Base-by-base conservation (phyloP, 2,888 invertebrate genomes). In the Drosophila colorata region DNA sequence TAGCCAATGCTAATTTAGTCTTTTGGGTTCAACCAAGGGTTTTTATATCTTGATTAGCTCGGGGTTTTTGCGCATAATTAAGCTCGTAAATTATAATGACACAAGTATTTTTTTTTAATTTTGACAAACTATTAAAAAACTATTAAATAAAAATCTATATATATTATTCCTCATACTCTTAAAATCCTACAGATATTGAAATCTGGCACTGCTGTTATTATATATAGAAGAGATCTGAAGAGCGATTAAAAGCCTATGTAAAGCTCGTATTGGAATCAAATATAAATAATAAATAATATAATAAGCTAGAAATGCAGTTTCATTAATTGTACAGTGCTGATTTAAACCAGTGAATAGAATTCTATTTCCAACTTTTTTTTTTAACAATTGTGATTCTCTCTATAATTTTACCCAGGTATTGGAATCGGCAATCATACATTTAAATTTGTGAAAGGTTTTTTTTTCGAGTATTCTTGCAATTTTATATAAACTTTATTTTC, bases 1-100 rank as follows among this genome's bases (percentile, higher is more conserved):
- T 64, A 57, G 44, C 68, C 60, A 58, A 76, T 64, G 59, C 23
- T 53, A 20, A 37, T 68, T 65, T 58, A n/a, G 25, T 51, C 51
- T 74, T 57, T 60, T 51, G 48, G 47, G 13, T 9, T 33, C 37
- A 16, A 14, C 11, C 11, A 51, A 43, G 41, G 33, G 33, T 53
- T 59, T 51, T 11, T 37, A 11, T 14, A 46, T 46, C 37, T 57
- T 57, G 44, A 57, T 57, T 31, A 1, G 4, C 18, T 5, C 14
- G 3, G 25, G 1, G 8, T 31, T 35, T 33, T 4, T 6, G 13
- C 38, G 3, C n/a, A 40, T 52, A 40, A 52, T 53, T 53, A 23
- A 11, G 16, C 58, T 23, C 8, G 9, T 11, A 28, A 3, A 20
- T 8, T 25, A 51, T 51, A 25, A 51, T 28, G 23, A 37, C 6